A percentile compares a stretch with the other conserved stretches of the same genome.
Evolutionary conservation across 2,888 invertebrate genomes (phyloP).

Genomic region (Dorcus hopei): DNA sequence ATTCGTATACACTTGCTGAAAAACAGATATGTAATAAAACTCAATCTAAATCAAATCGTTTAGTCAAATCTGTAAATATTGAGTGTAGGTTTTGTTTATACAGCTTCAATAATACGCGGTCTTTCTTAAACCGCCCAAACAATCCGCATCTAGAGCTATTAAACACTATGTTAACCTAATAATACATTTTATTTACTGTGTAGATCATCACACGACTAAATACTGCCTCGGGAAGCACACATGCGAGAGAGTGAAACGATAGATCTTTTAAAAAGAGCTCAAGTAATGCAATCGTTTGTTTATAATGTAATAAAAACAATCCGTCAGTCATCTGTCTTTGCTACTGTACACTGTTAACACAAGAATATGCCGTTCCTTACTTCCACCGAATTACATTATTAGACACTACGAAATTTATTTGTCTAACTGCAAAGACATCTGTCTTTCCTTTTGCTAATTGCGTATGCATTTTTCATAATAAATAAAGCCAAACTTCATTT

Average conservation of each 20-base stretch:
- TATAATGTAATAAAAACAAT: slow-evolving; percentile 49
- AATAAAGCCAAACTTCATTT: too few species aligned
- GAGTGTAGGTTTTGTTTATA: slow-evolving; percentile 25
- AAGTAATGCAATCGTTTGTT: slow-evolving; percentile 43
- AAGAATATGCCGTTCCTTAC: not conserved
- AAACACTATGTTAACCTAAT: slow-evolving; percentile 40
- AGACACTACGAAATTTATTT: not conserved
- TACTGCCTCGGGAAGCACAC: slow-evolving; percentile 4
- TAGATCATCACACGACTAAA: slow-evolving; percentile 14
- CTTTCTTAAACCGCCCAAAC: slow-evolving; percentile 31
- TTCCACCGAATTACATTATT: not conserved
- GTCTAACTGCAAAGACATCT: too few species aligned
- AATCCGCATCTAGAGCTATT: slow-evolving; percentile 38
- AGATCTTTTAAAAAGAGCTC: slow-evolving; percentile 21
- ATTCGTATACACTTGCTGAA: too few species aligned
- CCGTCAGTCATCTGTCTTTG: slow-evolving; percentile 51
- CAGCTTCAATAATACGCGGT: slow-evolving; percentile 31
- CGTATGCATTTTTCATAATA: too few species aligned
- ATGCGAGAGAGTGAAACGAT: slow-evolving; percentile 22
- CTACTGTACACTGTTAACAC: slow-evolving; percentile 42
- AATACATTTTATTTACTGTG: slow-evolving; percentile 42
- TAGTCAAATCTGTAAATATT: slow-evolving; percentile 17
- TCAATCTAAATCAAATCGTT: slow-evolving; percentile 12
- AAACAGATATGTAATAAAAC: slow-evolving; percentile 15
- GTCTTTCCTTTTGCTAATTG: too few species aligned